Base-by-base conservation (phyloP, 2,797 vertebrate species). In the Enteromius trimaculatus region DNA sequence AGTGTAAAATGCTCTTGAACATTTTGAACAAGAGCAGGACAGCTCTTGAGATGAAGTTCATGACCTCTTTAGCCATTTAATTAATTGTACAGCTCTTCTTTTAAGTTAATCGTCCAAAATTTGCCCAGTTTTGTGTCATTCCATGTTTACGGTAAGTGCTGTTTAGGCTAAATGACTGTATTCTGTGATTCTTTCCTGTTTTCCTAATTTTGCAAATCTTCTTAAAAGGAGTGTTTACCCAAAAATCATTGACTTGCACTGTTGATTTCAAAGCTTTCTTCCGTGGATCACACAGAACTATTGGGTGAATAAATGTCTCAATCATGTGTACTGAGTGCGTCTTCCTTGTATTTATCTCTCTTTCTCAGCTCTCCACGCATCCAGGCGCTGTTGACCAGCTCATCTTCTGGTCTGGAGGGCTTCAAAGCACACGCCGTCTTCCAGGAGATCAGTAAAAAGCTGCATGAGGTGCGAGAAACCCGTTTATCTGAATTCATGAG, bases 381-480 rank as follows among this genome's bases (percentile, higher is more conserved):
- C 83, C 86, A 86, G 0, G 95, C 96, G 34, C 66, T 90, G 42
- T 85, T 91, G 77, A 94, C 95, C 86, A 95, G 93, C 0, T 92
- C 96, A 23, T 88, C 89, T 10, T 79, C 81, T 1, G 91, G 85
- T 31, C 88, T 94, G 68, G 96, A 97, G 87, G 97, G 94, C 65
- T 98, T 99, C 90, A 98, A 99, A 90, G 93, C 96, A 1, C 87
- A 96, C 6, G 89, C 95, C 9, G 93, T 98, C 70, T 99, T 99
- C 92, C 96, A 97, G 90, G 97, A 98, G 90, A 98, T 99, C 85
- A 93, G 95, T 90, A 98, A 97, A 92, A 98, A 92, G 88, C 96
- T 99, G 31, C 86, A 96, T 88, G 95, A 98, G 96, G 97, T 98
- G 91, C 81, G 70, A 34, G 37, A 2, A 23, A 77, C 14, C 16